These are phyloP conservation scores for Drosophila prostipennis DNA, from an alignment of 2,888 invertebrate species.

Conservation along the genomic window DNA sequence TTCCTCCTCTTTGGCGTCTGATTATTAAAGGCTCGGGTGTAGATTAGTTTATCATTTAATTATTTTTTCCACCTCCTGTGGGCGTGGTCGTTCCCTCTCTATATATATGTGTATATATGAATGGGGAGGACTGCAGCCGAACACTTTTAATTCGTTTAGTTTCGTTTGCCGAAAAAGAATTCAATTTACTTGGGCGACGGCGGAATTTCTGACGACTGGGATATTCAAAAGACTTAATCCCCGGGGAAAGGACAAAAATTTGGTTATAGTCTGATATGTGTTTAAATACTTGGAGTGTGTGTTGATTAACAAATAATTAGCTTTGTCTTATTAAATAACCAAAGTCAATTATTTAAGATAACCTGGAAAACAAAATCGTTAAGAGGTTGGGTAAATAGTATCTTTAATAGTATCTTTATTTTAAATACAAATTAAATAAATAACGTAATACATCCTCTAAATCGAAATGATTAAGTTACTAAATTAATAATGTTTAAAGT, in stretches of 20 bases:
- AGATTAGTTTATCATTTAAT: constrained; percentile 84
- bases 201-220: constrained; percentile 41
- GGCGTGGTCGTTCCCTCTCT: constrained; percentile 10
- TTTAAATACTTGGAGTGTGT: constrained; percentile 4
- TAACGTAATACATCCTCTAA: no score
- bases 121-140: constrained; percentile 14
- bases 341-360: constrained; percentile 1
- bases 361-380: no score
- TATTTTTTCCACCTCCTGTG: constrained; percentile 69
- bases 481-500: no score
- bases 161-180: constrained; percentile 72
- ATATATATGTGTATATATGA: constrained; percentile 7
- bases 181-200: constrained; percentile 55
- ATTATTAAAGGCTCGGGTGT: constrained; percentile 75
- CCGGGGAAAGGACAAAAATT: constrained; percentile 57
- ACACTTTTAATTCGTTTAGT: constrained; percentile 73
- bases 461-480: no score
- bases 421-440: no score
- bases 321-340: constrained; percentile 31
- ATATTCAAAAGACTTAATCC: constrained; percentile 54
- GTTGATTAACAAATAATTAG: constrained; percentile 42
- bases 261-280: constrained; percentile 34
- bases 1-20: constrained; percentile 25
- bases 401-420: no score
- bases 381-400: no score